phyloP scores from a whole-genome alignment of 2,888 invertebrate genomes.

The Tachina grossa region DNA sequence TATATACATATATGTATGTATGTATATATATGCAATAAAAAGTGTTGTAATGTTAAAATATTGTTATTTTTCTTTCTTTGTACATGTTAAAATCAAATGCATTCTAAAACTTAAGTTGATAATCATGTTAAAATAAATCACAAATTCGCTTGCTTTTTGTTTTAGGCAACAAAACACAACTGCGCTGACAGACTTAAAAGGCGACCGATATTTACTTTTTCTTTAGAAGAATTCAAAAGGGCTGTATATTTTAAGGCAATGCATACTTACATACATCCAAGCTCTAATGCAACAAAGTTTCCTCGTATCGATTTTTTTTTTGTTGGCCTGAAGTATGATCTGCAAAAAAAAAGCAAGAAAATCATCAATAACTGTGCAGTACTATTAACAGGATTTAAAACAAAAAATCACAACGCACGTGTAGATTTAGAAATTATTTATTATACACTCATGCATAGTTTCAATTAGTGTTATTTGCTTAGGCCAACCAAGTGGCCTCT shows the following conservation, averaged over 20 bases:
- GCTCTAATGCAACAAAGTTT: constrained; percentile 6
- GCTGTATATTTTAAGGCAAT: constrained; percentile 45
- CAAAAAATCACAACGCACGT: constrained; percentile 60
- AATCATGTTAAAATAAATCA: constrained; percentile 82
- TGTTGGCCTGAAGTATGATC: constrained; percentile 11
- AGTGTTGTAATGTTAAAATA: too few relatives aligned
- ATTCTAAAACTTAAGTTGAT: constrained; percentile 77
- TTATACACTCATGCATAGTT: constrained; percentile 67
- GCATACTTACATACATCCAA: constrained; percentile 49
- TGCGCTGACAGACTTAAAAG: constrained; percentile 36
- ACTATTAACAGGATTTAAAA: constrained; percentile 16
- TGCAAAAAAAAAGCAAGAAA: constrained; percentile 30
- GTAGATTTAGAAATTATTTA: constrained; percentile 68
- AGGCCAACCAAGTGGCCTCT: constrained; percentile 40
- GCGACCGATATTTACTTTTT: constrained; percentile 14
- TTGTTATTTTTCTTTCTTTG: too few relatives aligned
- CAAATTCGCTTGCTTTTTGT: constrained; percentile 78
- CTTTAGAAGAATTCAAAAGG: constrained; percentile 36
- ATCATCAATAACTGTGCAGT: constrained; percentile 41
- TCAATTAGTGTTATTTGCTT: constrained; percentile 71
- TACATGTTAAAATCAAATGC: too few relatives aligned
- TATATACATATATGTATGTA: too few relatives aligned
- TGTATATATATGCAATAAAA: too few relatives aligned
- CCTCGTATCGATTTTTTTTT: neutral
- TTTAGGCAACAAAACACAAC: constrained; percentile 51